Percentiles rank a stretch among this genome's conserved stretches.
phyloP scores from a whole-genome alignment of 2,113 vertebrate genomes.

The Lepus americanus region DNA sequence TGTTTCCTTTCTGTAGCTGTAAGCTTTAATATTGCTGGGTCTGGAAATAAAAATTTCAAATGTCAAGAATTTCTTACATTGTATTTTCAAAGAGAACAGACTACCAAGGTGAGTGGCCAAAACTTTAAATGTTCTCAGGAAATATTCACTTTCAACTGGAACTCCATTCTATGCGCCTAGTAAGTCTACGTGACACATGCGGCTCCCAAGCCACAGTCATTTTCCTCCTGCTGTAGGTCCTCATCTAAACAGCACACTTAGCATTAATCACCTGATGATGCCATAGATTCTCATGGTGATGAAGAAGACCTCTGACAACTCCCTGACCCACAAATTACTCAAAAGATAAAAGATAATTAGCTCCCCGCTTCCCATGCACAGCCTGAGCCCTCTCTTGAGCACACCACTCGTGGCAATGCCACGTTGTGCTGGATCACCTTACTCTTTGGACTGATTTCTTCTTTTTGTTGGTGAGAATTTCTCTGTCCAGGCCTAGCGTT shows the following conservation, averaged over 20 bases:
- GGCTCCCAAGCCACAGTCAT: neutral
- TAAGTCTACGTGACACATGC: neutral
- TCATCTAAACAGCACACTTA: neutral
- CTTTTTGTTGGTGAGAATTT: neutral
- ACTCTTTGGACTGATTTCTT: neutral
- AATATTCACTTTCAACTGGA: slow-evolving; percentile 61
- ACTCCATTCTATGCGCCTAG: slow-evolving; percentile 4
- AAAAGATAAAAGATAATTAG: too few relatives aligned
- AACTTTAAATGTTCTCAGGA: slow-evolving; percentile 60
- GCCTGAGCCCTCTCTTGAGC: neutral
- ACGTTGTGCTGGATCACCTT: neutral
- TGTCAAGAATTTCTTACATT: slow-evolving; percentile 75
- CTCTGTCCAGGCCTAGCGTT: neutral
- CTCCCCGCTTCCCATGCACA: neutral
- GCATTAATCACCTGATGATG: neutral
- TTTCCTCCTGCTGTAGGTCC: neutral
- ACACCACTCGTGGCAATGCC: neutral
- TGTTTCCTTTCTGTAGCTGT: slow-evolving; percentile 69
- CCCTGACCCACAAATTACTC: neutral
- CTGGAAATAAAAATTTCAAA: slow-evolving; percentile 76
- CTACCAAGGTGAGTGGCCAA: slow-evolving; percentile 35
- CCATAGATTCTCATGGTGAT: neutral
- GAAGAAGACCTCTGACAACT: neutral
- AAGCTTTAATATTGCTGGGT: slow-evolving; percentile 62
- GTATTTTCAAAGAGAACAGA: slow-evolving; percentile 74